Percentiles rank a stretch among this genome's conserved stretches.
phyloP scores from a whole-genome alignment of 2,888 invertebrate species.

The Dione vanillae region DNA sequence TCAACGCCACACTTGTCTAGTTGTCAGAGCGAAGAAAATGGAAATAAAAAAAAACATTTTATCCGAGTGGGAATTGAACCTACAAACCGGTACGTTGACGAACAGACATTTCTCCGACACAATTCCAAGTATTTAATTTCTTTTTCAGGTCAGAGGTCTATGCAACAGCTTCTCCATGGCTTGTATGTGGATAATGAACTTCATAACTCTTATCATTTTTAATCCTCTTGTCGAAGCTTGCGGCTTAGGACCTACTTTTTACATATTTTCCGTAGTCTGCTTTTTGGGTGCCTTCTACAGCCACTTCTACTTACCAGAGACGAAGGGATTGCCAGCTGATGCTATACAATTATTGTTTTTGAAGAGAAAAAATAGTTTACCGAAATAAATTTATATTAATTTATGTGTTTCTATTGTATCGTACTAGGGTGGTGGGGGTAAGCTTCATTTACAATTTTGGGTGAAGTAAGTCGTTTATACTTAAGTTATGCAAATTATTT shows the following conservation, averaged over 20 bases:
- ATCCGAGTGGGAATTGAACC: too few relatives aligned
- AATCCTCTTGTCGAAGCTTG: slow-evolving; percentile 62
- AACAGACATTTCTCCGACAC: too few relatives aligned
- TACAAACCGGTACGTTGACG: too few relatives aligned
- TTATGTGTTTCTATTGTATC: background rate
- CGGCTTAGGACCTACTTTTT: slow-evolving; percentile 71
- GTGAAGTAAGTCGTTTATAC: too few relatives aligned
- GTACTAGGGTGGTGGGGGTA: background rate
- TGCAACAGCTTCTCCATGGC: slow-evolving; percentile 65
- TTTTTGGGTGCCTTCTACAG: slow-evolving; percentile 66
- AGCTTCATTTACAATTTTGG: too few relatives aligned
- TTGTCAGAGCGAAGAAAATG: too few relatives aligned
- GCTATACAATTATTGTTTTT: slow-evolving; percentile 67
- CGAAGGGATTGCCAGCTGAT: slow-evolving; percentile 72
- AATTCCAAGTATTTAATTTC: background rate
- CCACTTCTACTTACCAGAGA: slow-evolving; percentile 72
- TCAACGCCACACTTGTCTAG: too few relatives aligned
- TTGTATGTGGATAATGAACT: slow-evolving; percentile 68
- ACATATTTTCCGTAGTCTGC: slow-evolving; percentile 67
- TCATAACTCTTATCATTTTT: slow-evolving; percentile 69
- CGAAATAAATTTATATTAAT: slow-evolving; percentile 34
- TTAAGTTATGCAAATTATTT: too few relatives aligned
- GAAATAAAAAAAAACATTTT: too few relatives aligned
- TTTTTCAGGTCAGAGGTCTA: slow-evolving; percentile 65
- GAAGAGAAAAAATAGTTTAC: slow-evolving; percentile 49